Conservation (phyloP, 2,113 vertebrate genomes). For the Trematomus loennbergii region DNA sequence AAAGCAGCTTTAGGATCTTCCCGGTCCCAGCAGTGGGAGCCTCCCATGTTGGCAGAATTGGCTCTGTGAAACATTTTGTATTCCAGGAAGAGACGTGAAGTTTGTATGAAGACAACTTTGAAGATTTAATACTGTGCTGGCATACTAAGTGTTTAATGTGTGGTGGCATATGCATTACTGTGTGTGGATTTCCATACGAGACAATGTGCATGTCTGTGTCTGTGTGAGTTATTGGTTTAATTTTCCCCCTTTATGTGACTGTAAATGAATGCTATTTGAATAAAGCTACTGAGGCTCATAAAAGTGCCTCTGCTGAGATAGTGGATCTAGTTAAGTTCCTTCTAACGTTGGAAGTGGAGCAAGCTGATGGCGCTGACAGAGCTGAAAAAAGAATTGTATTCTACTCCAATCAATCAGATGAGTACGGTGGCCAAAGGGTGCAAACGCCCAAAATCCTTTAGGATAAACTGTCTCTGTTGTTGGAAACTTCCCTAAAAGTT, state of each 20-base stretch:
- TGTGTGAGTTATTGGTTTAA: conserved; percentile 66
- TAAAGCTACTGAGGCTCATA: conserved; percentile 57
- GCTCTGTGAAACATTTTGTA: neutral
- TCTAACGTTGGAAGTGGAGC: neutral
- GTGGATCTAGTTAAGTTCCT: conserved; percentile 40
- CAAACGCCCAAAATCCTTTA: no score
- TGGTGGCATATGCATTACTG: neutral
- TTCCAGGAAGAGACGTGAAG: neutral
- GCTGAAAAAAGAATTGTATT: neutral
- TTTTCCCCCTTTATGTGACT: conserved; percentile 56
- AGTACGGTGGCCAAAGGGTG: no score
- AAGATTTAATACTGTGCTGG: neutral
- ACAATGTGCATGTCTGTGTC: neutral
- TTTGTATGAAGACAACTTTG: conserved; percentile 1
- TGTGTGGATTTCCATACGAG: conserved; percentile 28
- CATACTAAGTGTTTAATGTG: neutral
- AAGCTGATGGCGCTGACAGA: conserved; percentile 12
- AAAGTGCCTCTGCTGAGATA: conserved; percentile 54
- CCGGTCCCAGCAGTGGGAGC: neutral
- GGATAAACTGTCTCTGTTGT: no score
- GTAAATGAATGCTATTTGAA: conserved; percentile 65
- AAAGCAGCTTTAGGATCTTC: conserved; percentile 37
- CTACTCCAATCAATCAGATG: neutral
- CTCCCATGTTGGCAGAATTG: neutral
- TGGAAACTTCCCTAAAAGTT: no score